Conservation (phyloP, 2,113 vertebrate genomes). For the Malurus cyaneus region DNA sequence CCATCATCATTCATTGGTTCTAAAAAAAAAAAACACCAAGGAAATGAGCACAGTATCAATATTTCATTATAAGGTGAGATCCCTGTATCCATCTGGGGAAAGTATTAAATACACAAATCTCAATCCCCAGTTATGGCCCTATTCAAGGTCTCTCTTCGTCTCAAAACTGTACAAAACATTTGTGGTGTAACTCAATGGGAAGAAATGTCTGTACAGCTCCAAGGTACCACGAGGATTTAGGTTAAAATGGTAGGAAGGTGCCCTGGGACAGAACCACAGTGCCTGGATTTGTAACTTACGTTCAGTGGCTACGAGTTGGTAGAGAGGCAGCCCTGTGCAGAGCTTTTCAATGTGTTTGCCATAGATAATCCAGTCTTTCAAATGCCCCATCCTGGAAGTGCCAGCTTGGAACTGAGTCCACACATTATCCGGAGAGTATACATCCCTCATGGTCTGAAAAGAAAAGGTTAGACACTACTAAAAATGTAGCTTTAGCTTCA, state of each 20-base stretch:
- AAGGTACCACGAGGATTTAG: rapidly evolving
- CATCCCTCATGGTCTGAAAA: constrained; percentile 42
- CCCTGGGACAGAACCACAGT: background rate
- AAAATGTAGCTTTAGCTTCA: background rate
- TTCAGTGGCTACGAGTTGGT: background rate
- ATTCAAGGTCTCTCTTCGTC: background rate
- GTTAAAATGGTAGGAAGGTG: background rate
- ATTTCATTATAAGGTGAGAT: background rate
- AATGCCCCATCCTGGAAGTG: background rate
- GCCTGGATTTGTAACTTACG: constrained; percentile 49
- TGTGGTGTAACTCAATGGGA: no score
- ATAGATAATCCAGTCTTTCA: constrained; percentile 51
- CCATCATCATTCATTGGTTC: rapidly evolving
- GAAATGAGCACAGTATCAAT: background rate
- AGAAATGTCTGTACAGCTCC: background rate
- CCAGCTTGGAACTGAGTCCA: constrained; percentile 64
- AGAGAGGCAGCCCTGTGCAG: constrained; percentile 70
- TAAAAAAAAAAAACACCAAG: background rate
- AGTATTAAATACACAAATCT: background rate
- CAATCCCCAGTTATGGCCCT: background rate
- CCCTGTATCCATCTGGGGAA: background rate
- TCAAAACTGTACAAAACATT: background rate
- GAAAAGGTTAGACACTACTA: background rate
- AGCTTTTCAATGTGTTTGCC: constrained; percentile 61
- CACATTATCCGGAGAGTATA: constrained; percentile 35